These are phyloP conservation scores for Drosophila conformis DNA, from an alignment of 2,888 invertebrate genomes.

Conservation along the genomic window DNA sequence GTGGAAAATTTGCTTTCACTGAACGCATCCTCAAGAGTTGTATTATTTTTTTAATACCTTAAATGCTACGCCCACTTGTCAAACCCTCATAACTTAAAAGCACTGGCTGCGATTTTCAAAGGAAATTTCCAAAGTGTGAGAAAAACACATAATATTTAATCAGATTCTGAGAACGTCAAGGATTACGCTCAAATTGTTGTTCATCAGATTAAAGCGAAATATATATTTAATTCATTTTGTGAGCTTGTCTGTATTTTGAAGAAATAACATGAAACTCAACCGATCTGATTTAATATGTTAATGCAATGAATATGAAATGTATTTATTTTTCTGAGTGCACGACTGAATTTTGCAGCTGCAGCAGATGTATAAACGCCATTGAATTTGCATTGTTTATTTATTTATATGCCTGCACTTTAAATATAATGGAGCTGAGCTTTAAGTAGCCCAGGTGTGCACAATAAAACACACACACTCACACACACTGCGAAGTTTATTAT, in stretches of 20 bases:
- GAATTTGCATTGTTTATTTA: constrained; percentile 46
- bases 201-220: background rate
- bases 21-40: background rate
- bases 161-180: background rate
- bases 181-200: background rate
- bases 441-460: constrained; percentile 31
- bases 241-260: background rate
- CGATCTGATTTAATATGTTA: background rate
- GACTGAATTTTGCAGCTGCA: background rate
- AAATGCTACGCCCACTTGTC: background rate
- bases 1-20: constrained; percentile 1
- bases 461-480: constrained; percentile 1
- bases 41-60: background rate
- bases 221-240: background rate
- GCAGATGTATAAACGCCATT: constrained; percentile 8
- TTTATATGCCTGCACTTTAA: constrained; percentile 34
- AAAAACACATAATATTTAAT: background rate
- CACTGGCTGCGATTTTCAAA: background rate
- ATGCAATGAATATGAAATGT: background rate
- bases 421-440: constrained; percentile 27
- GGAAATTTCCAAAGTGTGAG: background rate
- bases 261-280: background rate
- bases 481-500: constrained; percentile 38
- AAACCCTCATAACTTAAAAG: background rate
- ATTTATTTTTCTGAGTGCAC: constrained; percentile 7